Conservation (phyloP, 2,888 invertebrate genomes). For the Carcina quercana region DNA sequence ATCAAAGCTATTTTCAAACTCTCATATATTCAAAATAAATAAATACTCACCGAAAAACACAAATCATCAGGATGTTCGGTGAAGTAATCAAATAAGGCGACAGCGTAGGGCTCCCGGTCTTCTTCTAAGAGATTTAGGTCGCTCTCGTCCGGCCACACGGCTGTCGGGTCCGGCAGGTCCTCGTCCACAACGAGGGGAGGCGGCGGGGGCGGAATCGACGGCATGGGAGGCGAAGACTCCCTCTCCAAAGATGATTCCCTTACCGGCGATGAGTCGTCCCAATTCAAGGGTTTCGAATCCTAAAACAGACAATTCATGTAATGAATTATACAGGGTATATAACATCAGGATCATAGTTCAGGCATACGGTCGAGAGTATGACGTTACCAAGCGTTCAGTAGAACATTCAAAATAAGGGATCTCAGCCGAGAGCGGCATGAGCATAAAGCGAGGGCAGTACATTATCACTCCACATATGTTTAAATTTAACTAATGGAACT, state of each 20-base stretch:
- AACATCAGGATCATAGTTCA: too few relatives aligned
- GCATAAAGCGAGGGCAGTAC: too few relatives aligned
- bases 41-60: constrained; percentile 80
- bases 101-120: constrained; percentile 77
- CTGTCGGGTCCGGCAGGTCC: constrained; percentile 32
- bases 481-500: too few relatives aligned
- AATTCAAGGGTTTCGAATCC: constrained; percentile 47
- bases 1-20: too few relatives aligned
- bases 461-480: too few relatives aligned
- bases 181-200: constrained; percentile 73
- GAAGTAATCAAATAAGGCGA: constrained; percentile 86
- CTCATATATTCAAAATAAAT: neutral
- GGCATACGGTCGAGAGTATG: too few relatives aligned
- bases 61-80: constrained; percentile 86
- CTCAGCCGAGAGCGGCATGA: too few relatives aligned
- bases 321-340: too few relatives aligned
- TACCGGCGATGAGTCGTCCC: too few relatives aligned
- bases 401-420: too few relatives aligned
- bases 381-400: too few relatives aligned
- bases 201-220: constrained; percentile 84
- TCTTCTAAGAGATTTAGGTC: constrained; percentile 29
- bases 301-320: constrained; percentile 27
- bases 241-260: constrained; percentile 46
- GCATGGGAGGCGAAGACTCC: constrained; percentile 84
- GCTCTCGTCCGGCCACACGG: constrained; percentile 28